Conservation (phyloP, 1,140 invertebrate genomes). For the Caerostris darwini region DNA sequence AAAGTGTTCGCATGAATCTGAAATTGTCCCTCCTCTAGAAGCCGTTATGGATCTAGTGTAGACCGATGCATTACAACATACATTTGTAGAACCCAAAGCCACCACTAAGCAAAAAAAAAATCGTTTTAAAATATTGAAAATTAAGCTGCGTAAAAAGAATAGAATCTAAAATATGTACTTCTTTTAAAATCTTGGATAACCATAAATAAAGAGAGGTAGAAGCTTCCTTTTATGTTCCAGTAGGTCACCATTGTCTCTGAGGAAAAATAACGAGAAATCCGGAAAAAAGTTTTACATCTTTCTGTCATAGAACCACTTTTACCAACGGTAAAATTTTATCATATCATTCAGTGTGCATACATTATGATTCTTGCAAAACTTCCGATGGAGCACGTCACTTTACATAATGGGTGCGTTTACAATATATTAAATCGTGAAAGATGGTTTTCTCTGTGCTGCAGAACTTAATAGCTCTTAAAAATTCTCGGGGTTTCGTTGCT, state of each 20-base stretch:
- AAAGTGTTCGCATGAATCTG: too few species aligned
- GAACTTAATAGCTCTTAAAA: conserved; percentile 46
- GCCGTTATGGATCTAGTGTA: too few species aligned
- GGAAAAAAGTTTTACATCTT: neutral
- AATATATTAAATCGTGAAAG: conserved; percentile 38
- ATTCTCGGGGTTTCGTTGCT: conserved; percentile 23
- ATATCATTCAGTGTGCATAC: neutral
- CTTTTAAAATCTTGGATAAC: neutral
- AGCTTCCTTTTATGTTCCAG: neutral
- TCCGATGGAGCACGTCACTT: neutral
- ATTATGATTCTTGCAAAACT: neutral
- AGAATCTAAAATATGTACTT: neutral
- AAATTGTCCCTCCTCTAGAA: too few species aligned
- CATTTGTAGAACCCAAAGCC: too few species aligned
- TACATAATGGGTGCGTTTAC: conserved; percentile 16
- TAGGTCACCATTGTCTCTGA: neutral
- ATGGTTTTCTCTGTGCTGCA: conserved; percentile 1
- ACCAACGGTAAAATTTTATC: too few species aligned
- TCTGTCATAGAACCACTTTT: neutral
- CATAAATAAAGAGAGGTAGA: neutral
- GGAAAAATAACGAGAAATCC: neutral
- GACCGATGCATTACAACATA: too few species aligned
- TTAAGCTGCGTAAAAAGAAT: neutral
- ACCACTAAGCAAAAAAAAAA: too few species aligned
- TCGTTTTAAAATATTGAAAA: neutral